A percentile compares a stretch with the other conserved stretches of the same genome.
These are phyloP conservation scores for Microchirus variegatus DNA, from an alignment of 2,797 vertebrate species.

Conservation along the genomic window DNA sequence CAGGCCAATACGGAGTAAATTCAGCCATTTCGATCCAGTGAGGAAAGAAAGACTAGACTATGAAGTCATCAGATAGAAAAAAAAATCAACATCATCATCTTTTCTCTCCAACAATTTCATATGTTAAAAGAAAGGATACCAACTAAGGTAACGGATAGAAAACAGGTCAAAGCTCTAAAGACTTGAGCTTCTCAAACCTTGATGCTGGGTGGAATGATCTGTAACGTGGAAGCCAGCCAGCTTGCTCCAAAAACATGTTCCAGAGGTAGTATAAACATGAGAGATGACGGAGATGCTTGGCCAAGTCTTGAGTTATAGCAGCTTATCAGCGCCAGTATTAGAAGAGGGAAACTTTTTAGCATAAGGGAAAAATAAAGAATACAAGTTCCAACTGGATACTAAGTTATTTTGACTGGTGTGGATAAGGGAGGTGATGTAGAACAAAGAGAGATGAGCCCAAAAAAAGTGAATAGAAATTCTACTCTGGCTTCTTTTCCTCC, in stretches of 20 bases:
- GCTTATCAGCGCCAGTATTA: constrained; percentile 54
- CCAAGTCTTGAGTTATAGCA: constrained; percentile 53
- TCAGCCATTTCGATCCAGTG: constrained; percentile 16
- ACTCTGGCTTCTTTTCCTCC: constrained; percentile 13
- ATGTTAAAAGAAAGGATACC: not conserved
- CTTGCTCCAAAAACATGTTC: constrained; percentile 24
- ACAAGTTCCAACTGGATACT: constrained; percentile 49
- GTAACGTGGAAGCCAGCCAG: constrained; percentile 16
- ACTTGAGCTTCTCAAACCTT: constrained; percentile 19
- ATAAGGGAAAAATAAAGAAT: constrained; percentile 31
- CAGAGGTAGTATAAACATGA: constrained; percentile 33
- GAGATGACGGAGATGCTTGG: constrained; percentile 51
- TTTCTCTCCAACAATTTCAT: not conserved
- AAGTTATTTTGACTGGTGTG: constrained; percentile 58
- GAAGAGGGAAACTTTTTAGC: constrained; percentile 18
- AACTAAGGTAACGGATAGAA: not conserved
- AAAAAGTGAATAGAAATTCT: constrained; percentile 19
- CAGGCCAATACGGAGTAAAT: constrained; percentile 33
- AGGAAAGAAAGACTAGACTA: constrained; percentile 9
- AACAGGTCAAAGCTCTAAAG: not conserved
- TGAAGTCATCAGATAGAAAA: constrained; percentile 48
- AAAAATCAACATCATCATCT: not conserved
- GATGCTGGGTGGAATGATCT: constrained; percentile 20
- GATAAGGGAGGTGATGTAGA: constrained; percentile 54
- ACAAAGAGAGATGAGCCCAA: constrained; percentile 26